Evolutionary conservation across 2,797 vertebrate species (phyloP).

Genomic region (Staurois parvus): DNA sequence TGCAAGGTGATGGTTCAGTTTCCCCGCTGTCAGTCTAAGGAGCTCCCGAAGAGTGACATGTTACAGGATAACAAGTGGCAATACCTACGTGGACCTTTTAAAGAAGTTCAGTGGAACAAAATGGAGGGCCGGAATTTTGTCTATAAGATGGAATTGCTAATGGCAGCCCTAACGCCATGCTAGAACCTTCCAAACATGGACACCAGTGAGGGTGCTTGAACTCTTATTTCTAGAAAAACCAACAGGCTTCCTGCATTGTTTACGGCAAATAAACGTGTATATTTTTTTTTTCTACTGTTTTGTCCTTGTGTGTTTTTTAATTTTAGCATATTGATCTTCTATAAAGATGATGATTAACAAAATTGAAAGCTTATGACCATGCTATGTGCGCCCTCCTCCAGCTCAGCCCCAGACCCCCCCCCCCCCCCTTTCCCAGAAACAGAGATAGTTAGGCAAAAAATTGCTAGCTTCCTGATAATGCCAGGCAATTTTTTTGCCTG

Average conservation of each 20-base stretch:
- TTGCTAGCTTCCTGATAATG: too few species aligned
- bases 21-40: conserved; percentile 89
- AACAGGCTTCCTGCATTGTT: not conserved
- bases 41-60: conserved; percentile 91
- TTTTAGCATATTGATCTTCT: too few species aligned
- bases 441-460: too few species aligned
- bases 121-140: conserved; percentile 98
- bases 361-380: too few species aligned
- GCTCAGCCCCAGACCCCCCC: too few species aligned
- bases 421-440: too few species aligned
- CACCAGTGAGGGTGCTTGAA: not conserved
- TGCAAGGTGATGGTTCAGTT: conserved; percentile 94
- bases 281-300: too few species aligned
- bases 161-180: conserved; percentile 93
- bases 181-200: conserved; percentile 62
- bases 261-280: not conserved
- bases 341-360: too few species aligned
- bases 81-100: conserved; percentile 89
- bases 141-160: conserved; percentile 98
- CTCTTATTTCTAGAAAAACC: not conserved
- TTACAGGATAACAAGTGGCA: conserved; percentile 94
- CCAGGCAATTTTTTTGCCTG: too few species aligned
- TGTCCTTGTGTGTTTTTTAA: too few species aligned
- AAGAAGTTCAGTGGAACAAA: conserved; percentile 94
- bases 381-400: too few species aligned